These are phyloP conservation scores for Eilema griseolum DNA, from an alignment of 2,888 invertebrate species.

Conservation along the genomic window DNA sequence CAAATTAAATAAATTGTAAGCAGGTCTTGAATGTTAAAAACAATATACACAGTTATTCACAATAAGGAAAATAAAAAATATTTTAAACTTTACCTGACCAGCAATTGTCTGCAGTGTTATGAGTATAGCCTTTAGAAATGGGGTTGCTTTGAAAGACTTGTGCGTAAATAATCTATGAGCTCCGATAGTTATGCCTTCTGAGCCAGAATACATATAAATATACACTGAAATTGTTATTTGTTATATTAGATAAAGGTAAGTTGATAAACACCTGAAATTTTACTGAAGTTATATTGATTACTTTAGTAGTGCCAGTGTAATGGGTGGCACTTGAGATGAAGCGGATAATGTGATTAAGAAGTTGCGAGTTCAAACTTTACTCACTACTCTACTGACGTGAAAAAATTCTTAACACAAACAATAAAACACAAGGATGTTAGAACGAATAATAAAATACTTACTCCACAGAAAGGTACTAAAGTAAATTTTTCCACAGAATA, in stretches of 20 bases:
- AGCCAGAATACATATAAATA: conserved; percentile 51
- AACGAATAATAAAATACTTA: conserved; percentile 28
- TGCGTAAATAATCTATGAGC: conserved; percentile 94
- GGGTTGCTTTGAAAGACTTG: conserved; percentile 91
- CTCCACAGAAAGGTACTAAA: conserved; percentile 44
- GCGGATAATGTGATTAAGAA: too few species aligned
- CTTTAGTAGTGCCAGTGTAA: too few species aligned
- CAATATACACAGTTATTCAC: too few species aligned
- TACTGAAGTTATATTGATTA: too few species aligned
- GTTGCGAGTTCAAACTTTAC: too few species aligned
- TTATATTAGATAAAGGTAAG: conserved; percentile 5
- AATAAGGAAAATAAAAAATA: too few species aligned
- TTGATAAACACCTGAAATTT: neutral
- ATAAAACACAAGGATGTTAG: neutral
- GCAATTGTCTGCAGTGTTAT: conserved; percentile 85
- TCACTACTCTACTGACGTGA: conserved; percentile 31
- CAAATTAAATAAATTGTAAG: too few species aligned
- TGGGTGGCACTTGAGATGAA: too few species aligned
- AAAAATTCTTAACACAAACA: too few species aligned
- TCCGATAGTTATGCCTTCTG: conserved; percentile 92
- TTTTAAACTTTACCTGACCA: conserved; percentile 88
- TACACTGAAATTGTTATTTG: conserved; percentile 35
- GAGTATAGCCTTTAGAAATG: conserved; percentile 88
- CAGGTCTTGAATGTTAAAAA: too few species aligned
- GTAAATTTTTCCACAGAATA: conserved; percentile 50